Percentiles rank a stretch among this genome's conserved stretches.
Conservation (phyloP, 2,113 vertebrate genomes). For the Archocentrus centrarchus region DNA sequence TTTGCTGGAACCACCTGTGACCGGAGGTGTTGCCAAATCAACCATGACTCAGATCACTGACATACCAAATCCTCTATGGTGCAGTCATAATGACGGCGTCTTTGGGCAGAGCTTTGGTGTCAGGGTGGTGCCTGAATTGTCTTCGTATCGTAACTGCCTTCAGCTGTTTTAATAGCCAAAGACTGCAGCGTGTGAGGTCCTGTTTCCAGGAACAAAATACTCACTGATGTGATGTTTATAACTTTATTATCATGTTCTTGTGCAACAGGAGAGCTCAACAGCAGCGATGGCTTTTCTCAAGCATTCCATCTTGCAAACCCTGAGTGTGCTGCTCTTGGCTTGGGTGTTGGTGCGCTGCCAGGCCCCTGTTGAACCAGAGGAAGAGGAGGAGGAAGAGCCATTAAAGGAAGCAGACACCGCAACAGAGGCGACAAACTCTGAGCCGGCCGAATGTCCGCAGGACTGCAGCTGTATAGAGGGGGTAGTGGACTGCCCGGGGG, state of each 20-base stretch:
- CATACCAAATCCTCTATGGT: too few species aligned
- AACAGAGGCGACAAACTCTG: not conserved
- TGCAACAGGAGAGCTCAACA: conserved; percentile 44
- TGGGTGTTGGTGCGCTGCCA: conserved; percentile 73
- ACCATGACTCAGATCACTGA: too few species aligned
- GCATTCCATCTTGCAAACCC: conserved; percentile 67
- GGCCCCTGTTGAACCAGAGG: conserved; percentile 46
- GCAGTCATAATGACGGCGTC: too few species aligned
- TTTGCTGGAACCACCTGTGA: too few species aligned
- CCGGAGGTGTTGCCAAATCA: too few species aligned
- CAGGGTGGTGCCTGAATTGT: not conserved
- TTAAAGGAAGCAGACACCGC: conserved; percentile 9
- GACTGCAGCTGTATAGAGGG: conserved; percentile 91
- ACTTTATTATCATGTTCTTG: conserved; percentile 5
- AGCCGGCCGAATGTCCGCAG: conserved; percentile 79
- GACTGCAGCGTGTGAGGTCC: not conserved
- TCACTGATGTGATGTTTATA: not conserved
- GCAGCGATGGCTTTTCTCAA: conserved; percentile 62
- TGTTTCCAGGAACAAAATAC: not conserved
- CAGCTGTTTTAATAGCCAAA: not conserved
- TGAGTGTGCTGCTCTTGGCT: conserved; percentile 77
- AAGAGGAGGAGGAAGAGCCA: conserved; percentile 67
- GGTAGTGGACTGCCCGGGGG: conserved; percentile 92
- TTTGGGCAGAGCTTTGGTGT: too few species aligned
- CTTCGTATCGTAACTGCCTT: not conserved